Evolutionary conservation across 2,113 vertebrate species (phyloP), one percentile per base, ranked within the genome.

Genomic region (Ceyx margarethae): DNA sequence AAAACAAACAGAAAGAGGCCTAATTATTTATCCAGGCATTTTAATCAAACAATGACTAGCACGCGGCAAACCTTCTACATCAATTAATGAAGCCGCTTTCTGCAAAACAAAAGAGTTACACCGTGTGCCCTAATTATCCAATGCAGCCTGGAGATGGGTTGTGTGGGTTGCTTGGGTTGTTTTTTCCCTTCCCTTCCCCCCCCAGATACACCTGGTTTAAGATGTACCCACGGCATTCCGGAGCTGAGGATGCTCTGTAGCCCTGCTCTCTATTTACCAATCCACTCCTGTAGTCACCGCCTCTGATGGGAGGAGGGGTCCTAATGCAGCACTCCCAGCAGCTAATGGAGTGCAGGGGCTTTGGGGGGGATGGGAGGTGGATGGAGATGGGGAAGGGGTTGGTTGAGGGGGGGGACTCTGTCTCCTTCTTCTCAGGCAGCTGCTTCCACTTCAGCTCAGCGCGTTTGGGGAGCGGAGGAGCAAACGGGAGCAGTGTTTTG

Each of bases 361-460:
- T 76, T 37, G 37, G 54, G 50, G 42, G 46, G 46, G 43, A 6
- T 45, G 43, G 17, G 15, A 37, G 48, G 48, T 25, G 22, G 64
- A 54, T 15, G 15, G 35, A 15, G 13, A 15, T 28, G 23, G 26
- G 29, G 31, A 17, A 23, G 26, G 35, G 35, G 35, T 35, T 35
- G 35, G 35, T 8, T 35, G 13, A 8, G 64, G 13, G 56, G 15
- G 58, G 43, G 85, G 65, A 56, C 8, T 75, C 69, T 79, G n/a
- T 64, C 71, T 77, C 94, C 87, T 95, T 90, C 35, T 79, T 93
- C 93, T 95, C 94, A 97, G 91, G 97, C 98, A 98, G 97, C 98
- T 98, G 97, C 97, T 98, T 98, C 98, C 97, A 97, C 97, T 98
- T 97, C 92, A 97, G 95, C 97, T 83, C 28, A 96, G 95, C 93